These are phyloP conservation scores for Agrotis puta DNA, from an alignment of 2,888 invertebrate genomes.

Conservation along the genomic window DNA sequence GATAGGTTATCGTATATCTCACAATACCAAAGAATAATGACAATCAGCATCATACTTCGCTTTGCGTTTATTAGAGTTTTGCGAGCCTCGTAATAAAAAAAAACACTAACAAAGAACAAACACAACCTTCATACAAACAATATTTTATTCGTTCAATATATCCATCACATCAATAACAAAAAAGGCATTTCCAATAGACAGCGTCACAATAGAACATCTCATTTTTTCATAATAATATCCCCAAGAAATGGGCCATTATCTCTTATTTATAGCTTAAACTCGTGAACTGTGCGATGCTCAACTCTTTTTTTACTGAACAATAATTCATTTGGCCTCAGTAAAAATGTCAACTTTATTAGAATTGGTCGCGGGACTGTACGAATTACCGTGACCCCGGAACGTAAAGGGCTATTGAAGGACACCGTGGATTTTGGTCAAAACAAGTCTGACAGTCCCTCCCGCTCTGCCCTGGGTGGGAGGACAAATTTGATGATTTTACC, in stretches of 20 bases:
- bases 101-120: slow-evolving; percentile 16
- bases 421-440: no score
- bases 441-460: no score
- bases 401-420: no score
- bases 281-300: slow-evolving; percentile 73
- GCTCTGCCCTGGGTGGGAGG: no score
- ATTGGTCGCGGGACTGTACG: no score
- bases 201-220: slow-evolving; percentile 72
- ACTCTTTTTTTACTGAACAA: slow-evolving; percentile 77
- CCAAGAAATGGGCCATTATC: slow-evolving; percentile 83
- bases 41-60: not conserved
- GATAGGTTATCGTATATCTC: no score
- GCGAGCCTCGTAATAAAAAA: not conserved
- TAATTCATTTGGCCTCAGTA: slow-evolving; percentile 70
- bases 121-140: slow-evolving; percentile 5
- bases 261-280: slow-evolving; percentile 82
- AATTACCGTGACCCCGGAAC: no score
- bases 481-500: no score
- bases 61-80: not conserved
- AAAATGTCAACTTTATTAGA: slow-evolving; percentile 69
- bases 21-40: no score
- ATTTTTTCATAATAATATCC: slow-evolving; percentile 82
- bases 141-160: slow-evolving; percentile 49
- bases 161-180: slow-evolving; percentile 63
- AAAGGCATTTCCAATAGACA: slow-evolving; percentile 65